A percentile compares a stretch with the other conserved stretches of the same genome.
Conservation (phyloP, 2,888 invertebrate genomes). For the Drosophila borealis region DNA sequence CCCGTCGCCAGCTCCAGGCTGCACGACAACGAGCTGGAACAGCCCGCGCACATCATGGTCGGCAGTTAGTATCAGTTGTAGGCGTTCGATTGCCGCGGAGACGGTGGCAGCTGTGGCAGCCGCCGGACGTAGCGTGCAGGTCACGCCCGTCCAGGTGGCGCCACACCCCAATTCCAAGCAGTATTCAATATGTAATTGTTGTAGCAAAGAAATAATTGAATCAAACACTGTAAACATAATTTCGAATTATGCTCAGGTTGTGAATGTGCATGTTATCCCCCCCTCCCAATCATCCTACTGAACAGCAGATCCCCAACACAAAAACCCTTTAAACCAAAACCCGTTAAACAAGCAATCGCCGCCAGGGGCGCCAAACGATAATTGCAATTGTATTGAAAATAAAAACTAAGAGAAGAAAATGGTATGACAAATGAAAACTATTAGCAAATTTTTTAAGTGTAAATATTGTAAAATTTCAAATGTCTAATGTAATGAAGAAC, state of each 20-base stretch:
- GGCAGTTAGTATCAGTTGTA: constrained; percentile 86
- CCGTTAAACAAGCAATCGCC: constrained; percentile 35
- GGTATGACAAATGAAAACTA: constrained; percentile 67
- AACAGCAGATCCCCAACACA: neutral
- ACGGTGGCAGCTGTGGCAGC: constrained; percentile 15
- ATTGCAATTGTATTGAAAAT: constrained; percentile 63
- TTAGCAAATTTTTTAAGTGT: constrained; percentile 79
- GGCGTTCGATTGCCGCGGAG: constrained; percentile 36
- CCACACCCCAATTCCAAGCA: constrained; percentile 63
- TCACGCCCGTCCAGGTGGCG: constrained; percentile 43
- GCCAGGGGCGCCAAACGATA: constrained; percentile 38
- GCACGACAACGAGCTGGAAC: constrained; percentile 85
- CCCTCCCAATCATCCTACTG: neutral
- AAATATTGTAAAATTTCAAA: constrained; percentile 69
- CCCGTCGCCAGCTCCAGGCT: constrained; percentile 80
- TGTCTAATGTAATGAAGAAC: constrained; percentile 45
- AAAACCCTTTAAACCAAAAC: constrained; percentile 2
- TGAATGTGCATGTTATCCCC: constrained; percentile 73
- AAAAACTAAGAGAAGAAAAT: constrained; percentile 33
- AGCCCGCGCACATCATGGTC: constrained; percentile 87
- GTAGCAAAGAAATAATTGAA: constrained; percentile 17
- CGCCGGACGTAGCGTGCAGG: constrained; percentile 60
- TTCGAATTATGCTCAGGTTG: constrained; percentile 84
- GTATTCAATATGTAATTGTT: constrained; percentile 64
- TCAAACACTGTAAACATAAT: constrained; percentile 44